A percentile compares a stretch with the other conserved stretches of the same genome.
These are phyloP conservation scores for Lasioglossum marginatum DNA, from an alignment of 2,888 invertebrate genomes.

Conservation along the genomic window DNA sequence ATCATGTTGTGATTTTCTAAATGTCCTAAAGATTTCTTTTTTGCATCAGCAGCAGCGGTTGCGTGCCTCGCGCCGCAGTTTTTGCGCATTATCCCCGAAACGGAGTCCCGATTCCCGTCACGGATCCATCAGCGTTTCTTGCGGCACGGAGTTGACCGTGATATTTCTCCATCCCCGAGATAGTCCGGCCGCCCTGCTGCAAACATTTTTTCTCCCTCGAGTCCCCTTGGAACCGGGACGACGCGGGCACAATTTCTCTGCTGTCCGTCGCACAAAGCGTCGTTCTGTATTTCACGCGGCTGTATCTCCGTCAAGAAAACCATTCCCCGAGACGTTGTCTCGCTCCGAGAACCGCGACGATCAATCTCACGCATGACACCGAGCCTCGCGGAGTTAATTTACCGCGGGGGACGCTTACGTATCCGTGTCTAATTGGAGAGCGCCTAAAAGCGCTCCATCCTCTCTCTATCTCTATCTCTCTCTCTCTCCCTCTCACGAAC, in stretches of 20 bases:
- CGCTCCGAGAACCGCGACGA: slow-evolving; percentile 55
- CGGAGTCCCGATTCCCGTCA: slow-evolving; percentile 9
- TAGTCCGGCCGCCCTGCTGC: neutral
- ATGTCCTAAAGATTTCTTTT: no score
- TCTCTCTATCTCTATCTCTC: neutral
- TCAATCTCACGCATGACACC: slow-evolving; percentile 72
- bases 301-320: slow-evolving; percentile 60
- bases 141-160: slow-evolving; percentile 26
- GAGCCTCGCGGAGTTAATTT: slow-evolving; percentile 70
- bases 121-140: slow-evolving; percentile 28
- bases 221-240: neutral
- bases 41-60: no score
- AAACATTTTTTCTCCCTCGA: slow-evolving; percentile 41
- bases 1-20: no score
- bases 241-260: slow-evolving; percentile 64
- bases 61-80: neutral
- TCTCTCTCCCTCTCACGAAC: neutral
- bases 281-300: slow-evolving; percentile 57
- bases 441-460: slow-evolving; percentile 45
- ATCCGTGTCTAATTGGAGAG: slow-evolving; percentile 72
- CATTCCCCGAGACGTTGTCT: slow-evolving; percentile 53
- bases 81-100: neutral
- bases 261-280: slow-evolving; percentile 65
- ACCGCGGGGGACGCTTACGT: slow-evolving; percentile 63
- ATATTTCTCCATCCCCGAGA: slow-evolving; percentile 11